A percentile compares a stretch with the other conserved stretches of the same genome.
Conservation (phyloP, 2,888 invertebrate species). For the Gari tellinella region DNA sequence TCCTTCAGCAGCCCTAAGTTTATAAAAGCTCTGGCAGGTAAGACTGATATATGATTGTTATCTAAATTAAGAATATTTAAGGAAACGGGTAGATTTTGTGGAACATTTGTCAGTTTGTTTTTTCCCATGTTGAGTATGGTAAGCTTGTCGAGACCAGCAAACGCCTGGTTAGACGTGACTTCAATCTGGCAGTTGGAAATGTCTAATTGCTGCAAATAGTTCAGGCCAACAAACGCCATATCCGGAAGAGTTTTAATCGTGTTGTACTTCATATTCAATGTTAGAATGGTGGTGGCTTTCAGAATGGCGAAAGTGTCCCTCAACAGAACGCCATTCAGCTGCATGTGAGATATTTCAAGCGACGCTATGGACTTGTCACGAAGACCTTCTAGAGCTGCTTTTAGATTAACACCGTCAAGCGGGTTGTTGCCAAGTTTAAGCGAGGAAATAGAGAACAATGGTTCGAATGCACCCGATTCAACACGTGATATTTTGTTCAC, state of each 20-base stretch:
- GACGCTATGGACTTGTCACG: conserved; percentile 59
- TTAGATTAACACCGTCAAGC: conserved; percentile 56
- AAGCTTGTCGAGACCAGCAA: conserved; percentile 64
- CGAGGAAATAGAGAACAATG: conserved; percentile 62
- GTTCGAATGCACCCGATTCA: conserved; percentile 55
- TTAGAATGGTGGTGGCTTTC: conserved; percentile 58
- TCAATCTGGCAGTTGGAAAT: conserved; percentile 63
- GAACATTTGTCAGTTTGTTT: conserved; percentile 64
- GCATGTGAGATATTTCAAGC: conserved; percentile 68
- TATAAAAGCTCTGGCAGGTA: conserved; percentile 91
- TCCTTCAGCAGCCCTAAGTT: conserved; percentile 91
- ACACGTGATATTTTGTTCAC: conserved; percentile 64
- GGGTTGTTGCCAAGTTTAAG: conserved; percentile 72
- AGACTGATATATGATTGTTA: conserved; percentile 89
- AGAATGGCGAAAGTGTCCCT: conserved; percentile 67
- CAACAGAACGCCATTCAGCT: conserved; percentile 61
- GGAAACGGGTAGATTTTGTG: conserved; percentile 63
- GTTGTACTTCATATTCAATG: conserved; percentile 68
- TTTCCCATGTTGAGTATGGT: conserved; percentile 63
- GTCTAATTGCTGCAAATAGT: conserved; percentile 64
- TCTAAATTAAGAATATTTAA: conserved; percentile 65
- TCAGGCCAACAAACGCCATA: conserved; percentile 63
- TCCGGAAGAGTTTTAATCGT: conserved; percentile 55
- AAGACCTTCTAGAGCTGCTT: conserved; percentile 58
- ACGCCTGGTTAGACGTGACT: conserved; percentile 52